Base-by-base conservation (phyloP, 2,888 invertebrate species). In the Lithophane leautieri region DNA sequence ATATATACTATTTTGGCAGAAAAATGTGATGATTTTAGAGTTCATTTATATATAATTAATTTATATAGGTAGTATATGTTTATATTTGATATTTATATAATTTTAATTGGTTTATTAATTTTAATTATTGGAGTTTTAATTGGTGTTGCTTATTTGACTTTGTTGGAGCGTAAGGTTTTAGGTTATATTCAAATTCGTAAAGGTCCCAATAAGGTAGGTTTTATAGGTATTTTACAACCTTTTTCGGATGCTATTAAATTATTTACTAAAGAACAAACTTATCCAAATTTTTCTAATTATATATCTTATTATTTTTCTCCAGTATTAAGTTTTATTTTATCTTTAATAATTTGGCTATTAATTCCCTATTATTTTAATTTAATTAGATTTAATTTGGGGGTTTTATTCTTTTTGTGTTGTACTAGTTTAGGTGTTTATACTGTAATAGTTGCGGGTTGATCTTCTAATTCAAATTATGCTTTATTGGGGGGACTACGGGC, bases 221-320 rank as follows among this genome's bases (percentile, higher is more conserved):
- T 97, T 86, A 89, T 96, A 54, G 98, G 98, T 0, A 89, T 98
- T 91, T 93, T 97, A 79, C 98, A 98, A 82, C 97, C 98, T 92
- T 97, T 98, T 97, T 97, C 97, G 67, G 98, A 98, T 97, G 98
- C 97, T 52, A 95, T 98, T 94, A 98, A 97, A 90, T 97, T 98
- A 94, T 97, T 98, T 97, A 95, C 94, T 87, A 98, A 98, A 78
- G 97, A 97, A 90, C 96, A 96, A 92, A 95, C 93, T 93, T 96
- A 95, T 93, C 97, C 97, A 86, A 91, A n/a, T n/a, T n/a, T n/a
- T n/a, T n/a, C n/a, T n/a, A n/a, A n/a, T n/a, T n/a, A n/a, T n/a
- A n/a, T n/a, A 92, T 86, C 93, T 95, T 98, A 97, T 97, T 97
- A 97, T 96, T 93, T 97, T 91, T 97, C 97, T 89, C 97, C 97